phyloP scores from a whole-genome alignment of 1,140 invertebrate species.

The Eriosoma lanigerum region DNA sequence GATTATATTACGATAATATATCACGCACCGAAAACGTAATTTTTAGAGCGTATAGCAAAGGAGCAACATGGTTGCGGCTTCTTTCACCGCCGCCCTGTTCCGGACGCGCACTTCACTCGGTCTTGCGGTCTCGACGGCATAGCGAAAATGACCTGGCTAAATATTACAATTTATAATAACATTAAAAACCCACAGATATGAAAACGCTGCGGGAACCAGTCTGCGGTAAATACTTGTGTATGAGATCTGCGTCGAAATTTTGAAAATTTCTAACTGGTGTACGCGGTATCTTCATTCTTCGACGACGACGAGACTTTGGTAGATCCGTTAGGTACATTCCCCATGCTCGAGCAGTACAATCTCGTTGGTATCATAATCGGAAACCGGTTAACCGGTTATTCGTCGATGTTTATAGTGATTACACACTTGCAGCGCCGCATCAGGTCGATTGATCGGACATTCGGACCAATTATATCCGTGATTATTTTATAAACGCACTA shows the following conservation, averaged over 20 bases:
- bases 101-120: no score
- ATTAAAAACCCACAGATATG: no score
- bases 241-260: not conserved
- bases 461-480: constrained; percentile 40
- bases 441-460: constrained; percentile 19
- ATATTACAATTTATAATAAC: no score
- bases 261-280: not conserved
- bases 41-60: no score
- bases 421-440: not conserved
- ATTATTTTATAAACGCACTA: constrained; percentile 27
- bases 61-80: no score
- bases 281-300: no score
- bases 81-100: no score
- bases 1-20: no score
- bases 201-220: no score
- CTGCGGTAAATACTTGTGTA: not conserved
- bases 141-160: no score
- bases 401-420: constrained; percentile 45
- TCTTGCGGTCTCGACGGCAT: no score
- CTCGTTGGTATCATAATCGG: constrained; percentile 35
- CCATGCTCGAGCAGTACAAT: not conserved
- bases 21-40: no score
- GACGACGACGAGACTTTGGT: constrained; percentile 19
- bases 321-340: constrained; percentile 33
- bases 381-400: constrained; percentile 30